Evolutionary conservation across 1,140 invertebrate species (phyloP).

Genomic region (Platorchestia sp.): DNA sequence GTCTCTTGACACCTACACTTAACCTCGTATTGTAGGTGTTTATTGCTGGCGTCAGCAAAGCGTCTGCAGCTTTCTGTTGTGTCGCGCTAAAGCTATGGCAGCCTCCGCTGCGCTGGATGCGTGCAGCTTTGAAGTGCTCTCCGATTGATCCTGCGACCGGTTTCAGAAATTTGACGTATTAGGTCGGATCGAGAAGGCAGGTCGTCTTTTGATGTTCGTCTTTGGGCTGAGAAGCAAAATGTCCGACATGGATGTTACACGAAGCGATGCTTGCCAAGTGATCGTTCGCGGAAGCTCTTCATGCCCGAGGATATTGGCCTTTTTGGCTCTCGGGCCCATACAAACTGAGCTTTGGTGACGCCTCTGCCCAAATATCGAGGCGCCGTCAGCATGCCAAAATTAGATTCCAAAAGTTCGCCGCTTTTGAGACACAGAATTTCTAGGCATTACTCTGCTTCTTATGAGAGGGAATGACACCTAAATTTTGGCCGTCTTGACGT

Average conservation of each 20-base stretch:
- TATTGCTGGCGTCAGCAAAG: background rate
- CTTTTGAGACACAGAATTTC: background rate
- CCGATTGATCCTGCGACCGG: background rate
- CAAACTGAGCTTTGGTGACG: slow-evolving; percentile 22
- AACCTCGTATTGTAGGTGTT: background rate
- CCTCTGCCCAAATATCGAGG: background rate
- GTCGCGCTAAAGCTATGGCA: background rate
- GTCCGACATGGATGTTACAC: slow-evolving; percentile 21
- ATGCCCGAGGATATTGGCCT: slow-evolving; percentile 31
- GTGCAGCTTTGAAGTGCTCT: slow-evolving; percentile 11
- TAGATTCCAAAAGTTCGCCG: background rate
- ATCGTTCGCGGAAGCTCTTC: slow-evolving; percentile 30
- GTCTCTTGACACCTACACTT: background rate
- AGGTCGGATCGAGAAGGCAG: slow-evolving; percentile 27
- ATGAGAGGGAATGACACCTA: background rate
- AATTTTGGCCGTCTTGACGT: background rate
- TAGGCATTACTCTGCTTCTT: background rate
- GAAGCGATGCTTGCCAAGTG: slow-evolving; percentile 7
- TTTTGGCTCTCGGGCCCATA: background rate
- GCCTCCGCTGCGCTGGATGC: background rate
- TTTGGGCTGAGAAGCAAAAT: slow-evolving; percentile 18
- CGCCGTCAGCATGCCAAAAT: background rate
- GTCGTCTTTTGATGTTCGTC: slow-evolving; percentile 14
- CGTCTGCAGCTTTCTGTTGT: background rate
- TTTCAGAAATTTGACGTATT: slow-evolving; percentile 13